Evolutionary conservation across 2,888 invertebrate species (phyloP), one percentile per base, ranked within the genome.

Genomic region (Eulithis prunata): DNA sequence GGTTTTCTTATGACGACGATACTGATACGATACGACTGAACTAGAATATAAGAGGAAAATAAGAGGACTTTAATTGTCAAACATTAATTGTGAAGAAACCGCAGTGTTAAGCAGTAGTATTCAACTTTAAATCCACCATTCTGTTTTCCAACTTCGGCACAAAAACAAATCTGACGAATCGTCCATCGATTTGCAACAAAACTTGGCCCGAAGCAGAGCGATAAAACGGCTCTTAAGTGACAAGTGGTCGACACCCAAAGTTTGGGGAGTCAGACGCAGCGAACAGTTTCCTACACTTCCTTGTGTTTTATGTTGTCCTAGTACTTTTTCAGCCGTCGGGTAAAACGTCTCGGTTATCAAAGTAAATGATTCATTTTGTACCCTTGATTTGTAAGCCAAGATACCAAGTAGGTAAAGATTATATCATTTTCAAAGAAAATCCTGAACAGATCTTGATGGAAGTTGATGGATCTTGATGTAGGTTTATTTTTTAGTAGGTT

Each of bases 221-320:
- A 68, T 64, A 68, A 68, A 68, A 68, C 61, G 68, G 57, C 61
- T 64, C 63, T 63, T 67, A 68, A 55, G 64, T 57, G 68, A 68
- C 68, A 68, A 68, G 68, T 64, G 68, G 67, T 64, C 64, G 68
- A 68, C 68, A 68, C 64, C 61, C 54, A 57, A 68, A 68, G 53
- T 68, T 68, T 54, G 51, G 59, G 45, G 59, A 56, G 61, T 55
- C 46, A 53, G 58, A 51, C 53, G 3, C 32, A 47, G 41, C 57
- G 62, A 32, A 41, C 43, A 13, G 45, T 45, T 51, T 59, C 56
- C 63, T 63, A n/a, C 53, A 64, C 53, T 55, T 55, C 55, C 49
- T 59, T 43, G 47, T 54, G 12, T 43, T 64, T 64, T 64, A 58
- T 64, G 58, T 36, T 58, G 32, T 46, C 54, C 58, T 64, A 49